phyloP scores from a whole-genome alignment of 1,140 invertebrate species.

The Sitophilus oryzae region DNA sequence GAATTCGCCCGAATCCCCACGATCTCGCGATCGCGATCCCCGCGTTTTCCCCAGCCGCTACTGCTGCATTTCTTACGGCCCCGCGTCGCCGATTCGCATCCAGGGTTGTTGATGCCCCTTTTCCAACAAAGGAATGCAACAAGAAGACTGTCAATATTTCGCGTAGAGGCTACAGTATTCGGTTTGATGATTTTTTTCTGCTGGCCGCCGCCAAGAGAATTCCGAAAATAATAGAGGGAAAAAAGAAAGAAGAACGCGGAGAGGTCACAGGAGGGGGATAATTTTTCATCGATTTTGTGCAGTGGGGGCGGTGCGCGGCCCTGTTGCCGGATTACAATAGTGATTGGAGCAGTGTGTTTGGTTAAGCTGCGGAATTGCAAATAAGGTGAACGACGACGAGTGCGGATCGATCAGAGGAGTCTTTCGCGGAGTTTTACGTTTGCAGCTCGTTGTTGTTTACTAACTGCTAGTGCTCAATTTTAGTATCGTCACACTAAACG shows the following conservation, averaged over 20 bases:
- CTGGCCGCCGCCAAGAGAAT: too few species aligned
- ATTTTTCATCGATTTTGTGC: slow-evolving; percentile 28
- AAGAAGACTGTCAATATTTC: too few species aligned
- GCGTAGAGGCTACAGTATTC: too few species aligned
- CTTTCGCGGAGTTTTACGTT: not conserved
- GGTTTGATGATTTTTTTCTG: too few species aligned
- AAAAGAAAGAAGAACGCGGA: slow-evolving; percentile 9
- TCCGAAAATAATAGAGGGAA: not conserved
- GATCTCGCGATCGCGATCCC: not conserved
- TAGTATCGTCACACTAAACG: too few species aligned
- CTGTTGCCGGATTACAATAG: slow-evolving; percentile 14
- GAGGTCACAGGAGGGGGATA: slow-evolving; percentile 6
- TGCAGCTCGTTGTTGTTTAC: too few species aligned
- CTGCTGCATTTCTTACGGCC: not conserved
- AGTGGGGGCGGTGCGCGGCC: slow-evolving; percentile 5
- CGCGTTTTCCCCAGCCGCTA: not conserved
- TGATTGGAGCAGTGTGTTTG: slow-evolving; percentile 7
- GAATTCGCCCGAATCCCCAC: not conserved
- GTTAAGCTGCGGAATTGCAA: slow-evolving; percentile 2
- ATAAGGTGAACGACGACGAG: slow-evolving; percentile 3
- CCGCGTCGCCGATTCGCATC: not conserved
- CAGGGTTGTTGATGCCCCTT: not conserved
- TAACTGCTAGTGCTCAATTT: too few species aligned
- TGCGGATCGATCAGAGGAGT: slow-evolving; percentile 1
- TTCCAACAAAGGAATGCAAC: too few species aligned